These are phyloP conservation scores for Noturus placidus DNA, from an alignment of 2,113 vertebrate species.

Conservation along the genomic window DNA sequence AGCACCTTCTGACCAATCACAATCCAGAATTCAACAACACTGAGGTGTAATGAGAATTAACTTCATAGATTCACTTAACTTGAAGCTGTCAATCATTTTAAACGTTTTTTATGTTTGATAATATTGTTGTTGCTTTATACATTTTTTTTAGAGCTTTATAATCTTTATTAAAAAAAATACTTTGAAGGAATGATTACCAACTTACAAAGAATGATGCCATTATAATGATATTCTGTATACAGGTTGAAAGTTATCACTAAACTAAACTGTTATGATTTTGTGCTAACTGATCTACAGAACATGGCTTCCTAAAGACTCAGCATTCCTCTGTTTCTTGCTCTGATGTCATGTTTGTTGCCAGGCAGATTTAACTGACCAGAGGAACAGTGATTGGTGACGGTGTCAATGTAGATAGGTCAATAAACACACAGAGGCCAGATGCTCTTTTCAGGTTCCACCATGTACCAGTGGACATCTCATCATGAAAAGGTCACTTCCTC, in stretches of 20 bases:
- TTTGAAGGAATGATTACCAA: neutral
- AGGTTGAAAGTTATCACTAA: neutral
- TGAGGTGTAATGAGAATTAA: neutral
- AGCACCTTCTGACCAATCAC: neutral
- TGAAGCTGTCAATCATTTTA: neutral
- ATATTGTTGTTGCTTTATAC: neutral
- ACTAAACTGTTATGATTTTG: neutral
- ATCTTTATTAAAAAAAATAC: neutral
- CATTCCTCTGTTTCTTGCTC: neutral
- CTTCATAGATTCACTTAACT: neutral
- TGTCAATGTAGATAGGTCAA: neutral
- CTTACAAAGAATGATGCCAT: neutral
- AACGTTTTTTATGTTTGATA: neutral
- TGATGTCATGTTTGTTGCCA: constrained; percentile 1
- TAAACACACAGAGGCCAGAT: constrained; percentile 47
- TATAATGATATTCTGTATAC: neutral
- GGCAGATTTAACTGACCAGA: constrained; percentile 30
- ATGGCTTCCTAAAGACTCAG: neutral
- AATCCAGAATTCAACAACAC: neutral
- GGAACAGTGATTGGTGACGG: constrained; percentile 12
- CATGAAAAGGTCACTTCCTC: constrained; percentile 47
- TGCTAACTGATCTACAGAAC: neutral
- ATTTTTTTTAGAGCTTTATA: neutral
- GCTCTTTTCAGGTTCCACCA: constrained; percentile 43
- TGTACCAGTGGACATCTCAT: constrained; percentile 35